Percentiles rank a stretch among this genome's conserved stretches.
These are phyloP conservation scores for Gymnosoma rotundatum DNA, from an alignment of 2,888 invertebrate species.

Conservation along the genomic window DNA sequence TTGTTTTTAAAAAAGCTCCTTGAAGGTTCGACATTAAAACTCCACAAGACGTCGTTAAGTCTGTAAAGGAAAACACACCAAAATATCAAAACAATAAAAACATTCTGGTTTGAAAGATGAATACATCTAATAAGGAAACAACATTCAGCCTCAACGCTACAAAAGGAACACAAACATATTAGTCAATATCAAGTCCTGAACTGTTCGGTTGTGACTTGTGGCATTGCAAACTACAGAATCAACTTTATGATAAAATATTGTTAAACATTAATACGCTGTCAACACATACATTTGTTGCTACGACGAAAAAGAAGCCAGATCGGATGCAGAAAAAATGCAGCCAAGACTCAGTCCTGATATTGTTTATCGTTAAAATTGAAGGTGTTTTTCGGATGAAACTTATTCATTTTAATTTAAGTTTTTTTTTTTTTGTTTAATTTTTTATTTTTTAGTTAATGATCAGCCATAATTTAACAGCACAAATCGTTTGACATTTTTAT, in stretches of 20 bases:
- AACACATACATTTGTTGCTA: constrained; percentile 78
- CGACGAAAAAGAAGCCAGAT: constrained; percentile 43
- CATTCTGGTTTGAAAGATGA: constrained; percentile 31
- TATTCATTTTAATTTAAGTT: constrained; percentile 53
- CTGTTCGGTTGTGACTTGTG: constrained; percentile 37
- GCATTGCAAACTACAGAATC: constrained; percentile 40
- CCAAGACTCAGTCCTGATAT: constrained; percentile 39
- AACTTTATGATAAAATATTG: constrained; percentile 75
- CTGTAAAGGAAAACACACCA: constrained; percentile 50
- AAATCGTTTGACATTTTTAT: constrained; percentile 81
- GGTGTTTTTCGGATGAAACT: constrained; percentile 58
- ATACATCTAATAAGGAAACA: constrained; percentile 60
- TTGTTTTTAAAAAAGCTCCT: constrained; percentile 20
- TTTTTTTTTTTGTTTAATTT: background rate
- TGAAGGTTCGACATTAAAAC: constrained; percentile 61
- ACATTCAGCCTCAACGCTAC: constrained; percentile 25
- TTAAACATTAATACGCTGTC: constrained; percentile 80
- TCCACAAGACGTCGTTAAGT: constrained; percentile 67
- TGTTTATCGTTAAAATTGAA: constrained; percentile 58
- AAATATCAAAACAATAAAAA: constrained; percentile 50
- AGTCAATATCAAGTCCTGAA: constrained; percentile 51
- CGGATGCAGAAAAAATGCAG: constrained; percentile 20
- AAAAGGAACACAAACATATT: constrained; percentile 45
- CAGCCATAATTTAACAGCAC: constrained; percentile 78
- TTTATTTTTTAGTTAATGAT: constrained; percentile 75